Conservation (phyloP, 2,888 invertebrate genomes). For the Macrosoma leucophasiata region DNA sequence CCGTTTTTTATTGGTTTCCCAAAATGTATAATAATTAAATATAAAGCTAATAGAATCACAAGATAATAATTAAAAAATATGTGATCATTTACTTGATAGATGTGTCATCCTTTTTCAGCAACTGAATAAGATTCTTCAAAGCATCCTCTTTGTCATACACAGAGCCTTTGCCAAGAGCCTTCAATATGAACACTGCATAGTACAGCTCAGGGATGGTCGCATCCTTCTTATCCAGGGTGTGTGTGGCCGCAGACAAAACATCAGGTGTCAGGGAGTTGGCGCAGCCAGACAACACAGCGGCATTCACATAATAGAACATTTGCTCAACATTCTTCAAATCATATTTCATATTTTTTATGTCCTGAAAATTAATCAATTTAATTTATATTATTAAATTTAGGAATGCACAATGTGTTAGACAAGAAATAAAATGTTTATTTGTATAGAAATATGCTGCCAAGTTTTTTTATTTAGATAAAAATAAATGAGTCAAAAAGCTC, state of each 20-base stretch:
- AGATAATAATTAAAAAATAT: slow-evolving; percentile 4
- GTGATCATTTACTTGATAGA: slow-evolving; percentile 75
- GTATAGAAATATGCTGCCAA: too few species aligned
- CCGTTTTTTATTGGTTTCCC: too few species aligned
- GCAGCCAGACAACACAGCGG: slow-evolving; percentile 76
- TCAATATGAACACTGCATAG: slow-evolving; percentile 82
- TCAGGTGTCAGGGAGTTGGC: slow-evolving; percentile 67
- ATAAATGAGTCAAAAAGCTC: too few species aligned
- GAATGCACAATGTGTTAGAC: background rate
- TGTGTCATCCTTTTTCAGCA: slow-evolving; percentile 90
- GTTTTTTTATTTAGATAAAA: too few species aligned
- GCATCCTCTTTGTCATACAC: slow-evolving; percentile 80
- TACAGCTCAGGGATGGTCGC: slow-evolving; percentile 82
- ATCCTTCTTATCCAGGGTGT: slow-evolving; percentile 79
- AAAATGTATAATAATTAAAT: background rate
- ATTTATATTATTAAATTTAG: background rate
- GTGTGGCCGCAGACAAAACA: slow-evolving; percentile 65
- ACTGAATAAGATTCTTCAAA: slow-evolving; percentile 81
- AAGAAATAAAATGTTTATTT: slow-evolving; percentile 1
- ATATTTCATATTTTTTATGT: slow-evolving; percentile 48
- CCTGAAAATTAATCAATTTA: slow-evolving; percentile 34
- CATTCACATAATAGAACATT: slow-evolving; percentile 80
- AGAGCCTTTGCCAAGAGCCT: slow-evolving; percentile 78
- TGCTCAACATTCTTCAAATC: slow-evolving; percentile 67
- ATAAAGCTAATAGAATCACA: slow-evolving; percentile 10